phyloP scores from a whole-genome alignment of 1,140 invertebrate species.

The Drosophila pectinifera region DNA sequence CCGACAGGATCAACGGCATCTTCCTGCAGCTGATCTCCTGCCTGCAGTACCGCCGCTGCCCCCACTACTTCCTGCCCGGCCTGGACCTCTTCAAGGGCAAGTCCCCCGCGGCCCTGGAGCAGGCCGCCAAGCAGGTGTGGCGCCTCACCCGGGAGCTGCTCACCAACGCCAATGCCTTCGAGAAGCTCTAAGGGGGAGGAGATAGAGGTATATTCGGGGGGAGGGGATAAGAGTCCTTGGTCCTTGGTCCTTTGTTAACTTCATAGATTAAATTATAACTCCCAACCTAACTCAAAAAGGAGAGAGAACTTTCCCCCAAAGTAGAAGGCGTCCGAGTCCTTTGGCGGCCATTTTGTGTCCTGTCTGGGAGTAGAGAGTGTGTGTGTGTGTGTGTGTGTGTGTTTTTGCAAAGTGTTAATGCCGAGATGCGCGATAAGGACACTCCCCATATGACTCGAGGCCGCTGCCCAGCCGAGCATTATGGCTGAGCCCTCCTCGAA shows the following conservation, averaged over 20 bases:
- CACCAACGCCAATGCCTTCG: conserved; percentile 95
- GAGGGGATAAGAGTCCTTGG: background rate
- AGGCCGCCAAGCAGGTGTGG: conserved; percentile 96
- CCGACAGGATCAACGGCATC: conserved; percentile 96
- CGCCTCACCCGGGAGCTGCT: conserved; percentile 94
- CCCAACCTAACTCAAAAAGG: too few relatives aligned
- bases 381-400: conserved; percentile 17
- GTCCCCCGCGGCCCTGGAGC: conserved; percentile 93
- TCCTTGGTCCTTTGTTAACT: background rate
- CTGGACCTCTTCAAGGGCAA: conserved; percentile 96
- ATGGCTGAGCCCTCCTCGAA: conserved; percentile 71
- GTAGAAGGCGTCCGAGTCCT: background rate
- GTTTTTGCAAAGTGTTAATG: conserved; percentile 74
- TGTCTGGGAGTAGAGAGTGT: background rate
- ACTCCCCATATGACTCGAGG: conserved; percentile 60
- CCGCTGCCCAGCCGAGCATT: conserved; percentile 37
- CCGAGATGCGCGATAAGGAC: conserved; percentile 76
- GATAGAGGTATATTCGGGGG: background rate
- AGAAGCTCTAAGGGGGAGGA: conserved; percentile 89
- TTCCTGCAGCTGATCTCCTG: conserved; percentile 97
- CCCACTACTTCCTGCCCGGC: conserved; percentile 95
- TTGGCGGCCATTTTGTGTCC: conserved; percentile 59
- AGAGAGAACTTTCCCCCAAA: too few relatives aligned
- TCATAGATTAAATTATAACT: background rate
- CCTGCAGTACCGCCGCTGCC: conserved; percentile 96